phyloP scores from a whole-genome alignment of 2,113 vertebrate genomes.

The Kryptolebias marmoratus region DNA sequence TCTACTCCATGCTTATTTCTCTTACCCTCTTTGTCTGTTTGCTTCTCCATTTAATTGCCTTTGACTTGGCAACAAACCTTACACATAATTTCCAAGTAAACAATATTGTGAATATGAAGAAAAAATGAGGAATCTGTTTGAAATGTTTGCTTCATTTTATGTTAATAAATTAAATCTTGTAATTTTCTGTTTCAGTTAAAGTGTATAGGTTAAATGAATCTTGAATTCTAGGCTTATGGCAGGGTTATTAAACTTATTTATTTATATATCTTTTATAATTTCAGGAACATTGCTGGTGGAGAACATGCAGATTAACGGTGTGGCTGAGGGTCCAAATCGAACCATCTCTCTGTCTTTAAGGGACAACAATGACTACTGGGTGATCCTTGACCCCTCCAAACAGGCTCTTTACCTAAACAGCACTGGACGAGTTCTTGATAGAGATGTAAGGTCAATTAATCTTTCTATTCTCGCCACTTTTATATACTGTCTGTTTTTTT shows the following conservation, averaged over 20 bases:
- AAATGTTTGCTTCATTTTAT: constrained; percentile 8
- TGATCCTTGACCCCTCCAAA: constrained; percentile 90
- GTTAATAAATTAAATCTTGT: not conserved
- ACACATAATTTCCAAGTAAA: constrained; percentile 15
- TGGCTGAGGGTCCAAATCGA: constrained; percentile 86
- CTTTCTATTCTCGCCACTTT: not conserved
- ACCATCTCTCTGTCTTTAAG: constrained; percentile 93
- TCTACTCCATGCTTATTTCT: not conserved
- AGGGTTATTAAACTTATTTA: not conserved
- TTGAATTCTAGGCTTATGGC: not conserved
- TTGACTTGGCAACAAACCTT: constrained; percentile 12
- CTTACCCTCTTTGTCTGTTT: not conserved
- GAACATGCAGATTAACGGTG: constrained; percentile 97
- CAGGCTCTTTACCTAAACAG: constrained; percentile 95
- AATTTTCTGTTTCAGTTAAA: not conserved
- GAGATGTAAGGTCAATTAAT: constrained; percentile 86
- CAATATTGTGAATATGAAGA: constrained; percentile 6
- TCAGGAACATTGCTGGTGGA: constrained; percentile 95
- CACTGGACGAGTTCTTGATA: constrained; percentile 91
- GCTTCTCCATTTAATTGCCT: not conserved
- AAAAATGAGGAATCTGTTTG: not conserved
- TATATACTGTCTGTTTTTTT: not conserved
- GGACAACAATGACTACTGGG: constrained; percentile 92
- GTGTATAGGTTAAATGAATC: not conserved
- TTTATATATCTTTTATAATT: constrained; percentile 28